Evolutionary conservation across 1,140 invertebrate genomes (phyloP).

Genomic region (Cardiocondyla obscurior): DNA sequence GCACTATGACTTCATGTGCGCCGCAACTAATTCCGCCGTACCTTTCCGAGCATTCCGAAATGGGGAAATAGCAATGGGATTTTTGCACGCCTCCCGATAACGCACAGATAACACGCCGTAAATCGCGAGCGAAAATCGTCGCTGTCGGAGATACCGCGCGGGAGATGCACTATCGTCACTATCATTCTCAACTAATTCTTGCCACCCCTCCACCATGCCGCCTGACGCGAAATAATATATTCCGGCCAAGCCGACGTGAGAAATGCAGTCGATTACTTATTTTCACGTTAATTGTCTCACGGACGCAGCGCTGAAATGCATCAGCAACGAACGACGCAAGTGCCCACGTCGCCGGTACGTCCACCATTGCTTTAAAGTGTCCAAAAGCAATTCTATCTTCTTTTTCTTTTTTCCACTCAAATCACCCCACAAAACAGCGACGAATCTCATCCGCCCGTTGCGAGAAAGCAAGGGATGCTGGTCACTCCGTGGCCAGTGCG

Average conservation of each 20-base stretch:
- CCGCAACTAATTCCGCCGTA: not conserved
- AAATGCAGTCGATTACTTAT: constrained; percentile 69
- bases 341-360: constrained; percentile 66
- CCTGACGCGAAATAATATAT: constrained; percentile 62
- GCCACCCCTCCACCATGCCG: constrained; percentile 11
- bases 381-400: too few relatives aligned
- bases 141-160: constrained; percentile 52
- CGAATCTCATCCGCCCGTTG: not conserved
- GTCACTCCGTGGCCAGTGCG: not conserved
- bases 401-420: too few relatives aligned
- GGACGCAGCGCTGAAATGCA: constrained; percentile 73
- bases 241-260: constrained; percentile 59
- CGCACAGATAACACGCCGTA: constrained; percentile 1
- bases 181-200: not conserved
- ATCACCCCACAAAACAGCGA: not conserved
- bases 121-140: constrained; percentile 35
- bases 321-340: constrained; percentile 57
- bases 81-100: constrained; percentile 47
- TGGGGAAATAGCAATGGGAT: constrained; percentile 6
- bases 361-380: constrained; percentile 60
- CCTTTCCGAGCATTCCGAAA: not conserved
- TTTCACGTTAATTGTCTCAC: constrained; percentile 67
- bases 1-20: not conserved
- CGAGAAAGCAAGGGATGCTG: not conserved
- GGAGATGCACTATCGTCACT: constrained; percentile 39